Evolutionary conservation across 2,888 invertebrate species (phyloP).

Genomic region (Athalia cordata): DNA sequence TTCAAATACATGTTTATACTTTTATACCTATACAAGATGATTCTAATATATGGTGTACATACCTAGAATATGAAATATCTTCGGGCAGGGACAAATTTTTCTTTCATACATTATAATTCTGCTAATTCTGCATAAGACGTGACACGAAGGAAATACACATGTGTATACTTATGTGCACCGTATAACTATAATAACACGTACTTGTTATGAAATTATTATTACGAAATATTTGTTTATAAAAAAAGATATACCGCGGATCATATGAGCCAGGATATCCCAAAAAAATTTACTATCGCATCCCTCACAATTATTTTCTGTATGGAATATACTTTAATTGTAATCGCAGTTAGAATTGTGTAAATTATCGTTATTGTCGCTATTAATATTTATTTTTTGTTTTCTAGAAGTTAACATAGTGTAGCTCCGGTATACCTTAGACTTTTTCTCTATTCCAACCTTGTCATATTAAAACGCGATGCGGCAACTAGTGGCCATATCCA

Average conservation of each 20-base stretch:
- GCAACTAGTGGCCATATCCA: conserved; percentile 2
- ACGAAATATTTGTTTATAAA: background rate
- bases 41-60: background rate
- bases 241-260: background rate
- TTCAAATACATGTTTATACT: too few relatives aligned
- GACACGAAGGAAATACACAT: background rate
- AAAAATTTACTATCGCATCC: background rate
- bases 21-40: too few relatives aligned
- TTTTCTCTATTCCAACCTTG: conserved; percentile 8
- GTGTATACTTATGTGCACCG: too few relatives aligned
- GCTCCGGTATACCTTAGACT: background rate
- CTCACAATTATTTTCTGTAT: background rate
- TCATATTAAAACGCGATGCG: conserved; percentile 8
- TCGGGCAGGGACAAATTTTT: background rate
- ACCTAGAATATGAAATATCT: background rate
- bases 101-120: background rate
- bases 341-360: background rate
- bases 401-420: background rate
- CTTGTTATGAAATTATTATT: background rate
- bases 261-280: too few relatives aligned
- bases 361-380: background rate
- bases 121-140: background rate
- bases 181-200: background rate
- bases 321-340: background rate
- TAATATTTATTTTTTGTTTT: background rate